Evolutionary conservation across 1,140 invertebrate genomes (phyloP).

Genomic region (Paramacrobiotus metropolitanus): DNA sequence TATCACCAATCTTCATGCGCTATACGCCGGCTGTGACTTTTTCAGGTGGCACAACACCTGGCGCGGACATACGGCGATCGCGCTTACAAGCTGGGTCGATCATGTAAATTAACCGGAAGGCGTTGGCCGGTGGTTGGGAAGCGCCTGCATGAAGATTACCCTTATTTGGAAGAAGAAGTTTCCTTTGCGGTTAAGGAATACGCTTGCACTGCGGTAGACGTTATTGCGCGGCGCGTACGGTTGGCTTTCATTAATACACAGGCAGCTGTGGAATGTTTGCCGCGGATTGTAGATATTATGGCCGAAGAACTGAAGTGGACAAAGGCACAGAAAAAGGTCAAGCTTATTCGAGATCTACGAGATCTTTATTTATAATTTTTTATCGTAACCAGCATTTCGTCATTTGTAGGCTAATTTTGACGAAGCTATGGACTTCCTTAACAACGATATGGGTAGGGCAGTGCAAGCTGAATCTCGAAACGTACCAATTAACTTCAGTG

Average conservation of each 20-base stretch:
- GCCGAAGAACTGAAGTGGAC: conserved; percentile 82
- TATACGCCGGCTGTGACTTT: no score
- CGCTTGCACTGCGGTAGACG: conserved; percentile 81
- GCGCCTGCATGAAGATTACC: conserved; percentile 86
- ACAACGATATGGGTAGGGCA: conserved; percentile 84
- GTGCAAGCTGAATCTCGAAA: conserved; percentile 65
- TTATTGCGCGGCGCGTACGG: conserved; percentile 73
- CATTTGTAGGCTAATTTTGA: conserved; percentile 55
- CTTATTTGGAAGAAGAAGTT: conserved; percentile 95
- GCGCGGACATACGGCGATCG: conserved; percentile 89
- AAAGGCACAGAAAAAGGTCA: conserved; percentile 44
- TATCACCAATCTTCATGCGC: no score
- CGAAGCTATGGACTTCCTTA: conserved; percentile 53
- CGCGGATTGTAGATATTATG: conserved; percentile 80
- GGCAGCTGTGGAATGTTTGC: conserved; percentile 82
- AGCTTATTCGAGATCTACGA: conserved; percentile 5
- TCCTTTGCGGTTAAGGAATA: conserved; percentile 51
- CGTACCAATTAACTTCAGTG: conserved; percentile 72
- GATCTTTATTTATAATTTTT: conserved; percentile 11
- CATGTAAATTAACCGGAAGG: conserved; percentile 81
- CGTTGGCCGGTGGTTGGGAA: conserved; percentile 83
- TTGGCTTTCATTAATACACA: conserved; percentile 81
- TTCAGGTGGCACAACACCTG: conserved; percentile 86
- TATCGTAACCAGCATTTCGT: no score
- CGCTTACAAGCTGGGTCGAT: conserved; percentile 86